These are phyloP conservation scores for Tiphia femorata DNA, from an alignment of 2,888 invertebrate species.

Conservation along the genomic window DNA sequence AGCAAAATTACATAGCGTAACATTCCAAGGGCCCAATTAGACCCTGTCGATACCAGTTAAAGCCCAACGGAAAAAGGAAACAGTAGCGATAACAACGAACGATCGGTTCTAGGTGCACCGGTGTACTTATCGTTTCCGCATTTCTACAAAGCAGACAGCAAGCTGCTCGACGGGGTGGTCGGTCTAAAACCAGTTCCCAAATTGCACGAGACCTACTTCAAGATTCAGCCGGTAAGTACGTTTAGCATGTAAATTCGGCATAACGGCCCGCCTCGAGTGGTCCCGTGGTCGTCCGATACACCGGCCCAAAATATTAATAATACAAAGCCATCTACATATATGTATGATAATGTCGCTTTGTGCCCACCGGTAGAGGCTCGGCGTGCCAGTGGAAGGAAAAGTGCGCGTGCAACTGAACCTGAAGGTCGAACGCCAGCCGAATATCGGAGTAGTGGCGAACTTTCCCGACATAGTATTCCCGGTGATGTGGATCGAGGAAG, in stretches of 20 bases:
- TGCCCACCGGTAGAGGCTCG: slow-evolving; percentile 91
- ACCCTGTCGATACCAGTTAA: too few relatives aligned
- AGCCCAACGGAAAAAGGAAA: too few relatives aligned
- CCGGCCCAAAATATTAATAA: too few relatives aligned
- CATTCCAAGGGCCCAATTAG: too few relatives aligned
- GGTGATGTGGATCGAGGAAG: slow-evolving; percentile 92
- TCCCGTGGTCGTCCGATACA: too few relatives aligned
- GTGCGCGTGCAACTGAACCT: slow-evolving; percentile 86
- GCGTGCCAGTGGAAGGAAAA: slow-evolving; percentile 86
- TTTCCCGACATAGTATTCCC: slow-evolving; percentile 88
- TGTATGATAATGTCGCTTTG: too few relatives aligned
- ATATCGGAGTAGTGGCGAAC: slow-evolving; percentile 79
- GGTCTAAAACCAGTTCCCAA: slow-evolving; percentile 79
- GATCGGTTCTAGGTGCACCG: too few relatives aligned
- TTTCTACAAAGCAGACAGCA: slow-evolving; percentile 85
- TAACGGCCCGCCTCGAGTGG: too few relatives aligned
- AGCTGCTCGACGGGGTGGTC: slow-evolving; percentile 76
- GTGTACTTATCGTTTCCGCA: slow-evolving; percentile 91
- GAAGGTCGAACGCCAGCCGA: slow-evolving; percentile 81
- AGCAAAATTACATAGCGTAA: too few relatives aligned
- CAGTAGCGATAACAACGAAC: too few relatives aligned
- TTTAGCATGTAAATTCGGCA: too few relatives aligned
- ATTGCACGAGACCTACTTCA: slow-evolving; percentile 82
- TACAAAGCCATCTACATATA: too few relatives aligned
- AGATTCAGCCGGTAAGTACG: slow-evolving; percentile 84